Percentiles rank a stretch among this genome's conserved stretches.
Evolutionary conservation across 2,113 vertebrate species (phyloP).

Genomic region (Dromaius novaehollandiae): DNA sequence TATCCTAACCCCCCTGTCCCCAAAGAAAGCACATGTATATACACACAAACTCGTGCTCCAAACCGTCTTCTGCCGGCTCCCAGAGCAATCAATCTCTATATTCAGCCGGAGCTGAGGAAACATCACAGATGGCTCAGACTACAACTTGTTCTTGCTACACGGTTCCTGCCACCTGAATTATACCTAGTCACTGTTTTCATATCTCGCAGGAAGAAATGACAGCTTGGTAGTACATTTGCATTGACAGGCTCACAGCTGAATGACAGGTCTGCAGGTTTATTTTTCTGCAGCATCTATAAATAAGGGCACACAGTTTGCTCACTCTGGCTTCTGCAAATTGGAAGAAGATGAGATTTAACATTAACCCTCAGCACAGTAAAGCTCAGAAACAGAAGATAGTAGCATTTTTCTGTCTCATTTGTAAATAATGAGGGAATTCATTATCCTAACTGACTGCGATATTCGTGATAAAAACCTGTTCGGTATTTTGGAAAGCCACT

Average conservation of each 20-base stretch:
- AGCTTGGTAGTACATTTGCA: neutral
- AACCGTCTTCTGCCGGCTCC: slow-evolving; percentile 58
- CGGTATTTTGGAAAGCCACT: neutral
- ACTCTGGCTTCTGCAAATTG: neutral
- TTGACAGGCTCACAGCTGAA: neutral
- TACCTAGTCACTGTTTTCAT: neutral
- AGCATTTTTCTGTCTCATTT: neutral
- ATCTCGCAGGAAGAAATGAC: neutral
- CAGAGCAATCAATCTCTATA: neutral
- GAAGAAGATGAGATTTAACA: neutral
- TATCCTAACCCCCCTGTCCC: neutral
- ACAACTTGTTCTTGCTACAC: neutral
- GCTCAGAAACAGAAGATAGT: neutral
- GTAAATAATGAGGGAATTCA: neutral
- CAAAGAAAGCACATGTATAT: slow-evolving; percentile 12
- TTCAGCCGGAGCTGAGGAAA: slow-evolving; percentile 19
- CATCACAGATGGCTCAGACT: slow-evolving; percentile 58
- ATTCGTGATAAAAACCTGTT: neutral
- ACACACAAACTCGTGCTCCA: slow-evolving; percentile 26
- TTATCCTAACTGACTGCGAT: neutral
- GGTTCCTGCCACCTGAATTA: slow-evolving; percentile 32
- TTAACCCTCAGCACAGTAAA: neutral
- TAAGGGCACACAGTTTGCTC: neutral
- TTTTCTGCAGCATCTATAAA: neutral
- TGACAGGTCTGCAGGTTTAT: neutral